A percentile compares a stretch with the other conserved stretches of the same genome.
Evolutionary conservation across 2,113 vertebrate species (phyloP).

Genomic region (Stegostoma tigrinum): DNA sequence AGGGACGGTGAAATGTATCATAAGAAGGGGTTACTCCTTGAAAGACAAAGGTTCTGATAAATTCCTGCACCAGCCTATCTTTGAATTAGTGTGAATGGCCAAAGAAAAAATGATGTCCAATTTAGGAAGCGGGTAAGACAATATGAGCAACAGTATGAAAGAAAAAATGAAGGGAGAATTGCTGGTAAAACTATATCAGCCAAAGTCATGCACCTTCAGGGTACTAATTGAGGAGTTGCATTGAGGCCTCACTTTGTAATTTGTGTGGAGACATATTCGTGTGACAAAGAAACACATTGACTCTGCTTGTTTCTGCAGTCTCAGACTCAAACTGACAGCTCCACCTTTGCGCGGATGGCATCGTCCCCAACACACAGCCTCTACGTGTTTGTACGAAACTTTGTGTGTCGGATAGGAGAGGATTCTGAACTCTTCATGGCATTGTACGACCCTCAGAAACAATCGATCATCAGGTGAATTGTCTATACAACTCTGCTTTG

Average conservation of each 20-base stretch:
- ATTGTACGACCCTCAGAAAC: conserved; percentile 82
- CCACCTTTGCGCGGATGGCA: conserved; percentile 73
- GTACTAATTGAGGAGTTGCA: not conserved
- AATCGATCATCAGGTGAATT: conserved; percentile 76
- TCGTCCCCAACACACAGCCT: conserved; percentile 91
- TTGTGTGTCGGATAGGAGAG: conserved; percentile 92
- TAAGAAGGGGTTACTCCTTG: too few relatives aligned
- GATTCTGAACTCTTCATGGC: conserved; percentile 97
- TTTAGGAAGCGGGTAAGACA: not conserved
- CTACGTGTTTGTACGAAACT: conserved; percentile 93
- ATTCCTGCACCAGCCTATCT: too few relatives aligned
- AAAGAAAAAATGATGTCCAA: not conserved
- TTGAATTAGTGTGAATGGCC: too few relatives aligned
- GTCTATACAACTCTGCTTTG: not conserved
- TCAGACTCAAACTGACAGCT: conserved; percentile 77
- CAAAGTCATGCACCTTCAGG: not conserved
- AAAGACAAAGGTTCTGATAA: too few relatives aligned
- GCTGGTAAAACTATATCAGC: not conserved
- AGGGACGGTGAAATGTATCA: too few relatives aligned
- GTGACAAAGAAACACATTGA: not conserved
- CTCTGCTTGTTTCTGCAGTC: conserved; percentile 54
- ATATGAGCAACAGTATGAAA: not conserved
- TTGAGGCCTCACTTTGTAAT: not conserved
- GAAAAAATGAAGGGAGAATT: not conserved
- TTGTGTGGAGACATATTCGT: not conserved